These are phyloP conservation scores for Sebastes paucispinis DNA, from an alignment of 2,797 vertebrate species.

Conservation along the genomic window DNA sequence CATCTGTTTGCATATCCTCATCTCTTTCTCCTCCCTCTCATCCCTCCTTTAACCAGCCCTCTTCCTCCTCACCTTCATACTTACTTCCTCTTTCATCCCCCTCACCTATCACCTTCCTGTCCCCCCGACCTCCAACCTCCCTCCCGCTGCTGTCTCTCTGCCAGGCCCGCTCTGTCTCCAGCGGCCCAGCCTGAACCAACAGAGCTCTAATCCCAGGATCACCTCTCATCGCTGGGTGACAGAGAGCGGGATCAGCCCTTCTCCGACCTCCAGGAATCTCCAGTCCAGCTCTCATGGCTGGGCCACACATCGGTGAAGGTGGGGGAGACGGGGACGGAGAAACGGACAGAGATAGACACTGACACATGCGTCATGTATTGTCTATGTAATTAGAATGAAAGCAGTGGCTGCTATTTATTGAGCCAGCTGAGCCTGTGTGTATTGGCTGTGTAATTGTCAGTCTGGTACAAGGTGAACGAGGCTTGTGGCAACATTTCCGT, in stretches of 20 bases:
- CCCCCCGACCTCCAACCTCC: not conserved
- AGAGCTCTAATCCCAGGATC: slow-evolving; percentile 75
- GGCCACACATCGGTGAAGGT: slow-evolving; percentile 4
- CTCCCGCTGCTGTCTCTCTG: slow-evolving; percentile 56
- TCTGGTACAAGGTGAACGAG: slow-evolving; percentile 34
- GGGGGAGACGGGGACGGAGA: not conserved
- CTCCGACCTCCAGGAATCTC: slow-evolving; percentile 53
- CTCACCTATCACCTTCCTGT: not conserved
- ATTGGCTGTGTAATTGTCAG: slow-evolving; percentile 17
- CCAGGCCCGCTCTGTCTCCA: slow-evolving; percentile 71
- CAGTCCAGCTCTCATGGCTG: slow-evolving; percentile 34
- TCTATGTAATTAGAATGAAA: slow-evolving; percentile 50
- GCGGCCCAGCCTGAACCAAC: slow-evolving; percentile 73
- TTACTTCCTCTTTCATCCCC: not conserved
- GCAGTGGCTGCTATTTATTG: slow-evolving; percentile 53
- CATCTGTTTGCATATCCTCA: not conserved
- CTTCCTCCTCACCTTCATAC: slow-evolving; percentile 26
- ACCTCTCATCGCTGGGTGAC: slow-evolving; percentile 64
- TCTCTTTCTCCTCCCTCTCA: not conserved
- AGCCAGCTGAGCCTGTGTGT: slow-evolving; percentile 28
- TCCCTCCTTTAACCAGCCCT: not conserved
- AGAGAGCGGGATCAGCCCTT: slow-evolving; percentile 54
- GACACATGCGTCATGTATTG: slow-evolving; percentile 21
- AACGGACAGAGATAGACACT: slow-evolving; percentile 16
- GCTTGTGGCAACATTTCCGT: slow-evolving; percentile 68